Evolutionary conservation across 2,888 invertebrate genomes (phyloP).

Genomic region (Heteropelma amictum): DNA sequence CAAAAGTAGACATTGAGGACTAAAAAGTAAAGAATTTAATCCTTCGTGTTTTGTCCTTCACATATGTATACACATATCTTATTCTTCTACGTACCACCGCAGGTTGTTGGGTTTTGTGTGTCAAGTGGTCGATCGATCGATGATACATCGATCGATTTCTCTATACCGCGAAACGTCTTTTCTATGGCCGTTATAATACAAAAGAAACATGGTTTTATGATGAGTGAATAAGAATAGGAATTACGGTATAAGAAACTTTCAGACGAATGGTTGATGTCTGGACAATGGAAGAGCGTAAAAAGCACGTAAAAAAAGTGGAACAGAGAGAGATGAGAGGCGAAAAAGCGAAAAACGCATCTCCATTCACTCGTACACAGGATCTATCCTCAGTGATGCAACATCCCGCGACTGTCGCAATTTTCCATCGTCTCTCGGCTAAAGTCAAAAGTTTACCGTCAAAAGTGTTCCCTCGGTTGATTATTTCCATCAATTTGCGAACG

Average conservation of each 20-base stretch:
- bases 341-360: too few species aligned
- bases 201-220: neutral
- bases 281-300: too few species aligned
- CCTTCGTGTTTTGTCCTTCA: constrained; percentile 51
- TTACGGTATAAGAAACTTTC: neutral
- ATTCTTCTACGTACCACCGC: constrained; percentile 26
- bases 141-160: constrained; percentile 67
- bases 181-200: constrained; percentile 31
- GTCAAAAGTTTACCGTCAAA: too few species aligned
- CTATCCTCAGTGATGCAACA: too few species aligned
- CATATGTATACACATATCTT: neutral
- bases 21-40: constrained; percentile 66
- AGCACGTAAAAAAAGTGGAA: too few species aligned
- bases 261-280: neutral
- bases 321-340: too few species aligned
- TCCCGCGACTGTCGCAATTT: too few species aligned
- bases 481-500: too few species aligned
- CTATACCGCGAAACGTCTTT: constrained; percentile 33
- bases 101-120: constrained; percentile 69
- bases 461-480: too few species aligned
- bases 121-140: constrained; percentile 75
- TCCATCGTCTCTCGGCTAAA: too few species aligned
- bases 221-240: neutral
- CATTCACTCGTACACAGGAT: too few species aligned
- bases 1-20: constrained; percentile 76